These are phyloP conservation scores for Takifugu bimaculatus DNA, from an alignment of 2,113 vertebrate species.

Conservation along the genomic window DNA sequence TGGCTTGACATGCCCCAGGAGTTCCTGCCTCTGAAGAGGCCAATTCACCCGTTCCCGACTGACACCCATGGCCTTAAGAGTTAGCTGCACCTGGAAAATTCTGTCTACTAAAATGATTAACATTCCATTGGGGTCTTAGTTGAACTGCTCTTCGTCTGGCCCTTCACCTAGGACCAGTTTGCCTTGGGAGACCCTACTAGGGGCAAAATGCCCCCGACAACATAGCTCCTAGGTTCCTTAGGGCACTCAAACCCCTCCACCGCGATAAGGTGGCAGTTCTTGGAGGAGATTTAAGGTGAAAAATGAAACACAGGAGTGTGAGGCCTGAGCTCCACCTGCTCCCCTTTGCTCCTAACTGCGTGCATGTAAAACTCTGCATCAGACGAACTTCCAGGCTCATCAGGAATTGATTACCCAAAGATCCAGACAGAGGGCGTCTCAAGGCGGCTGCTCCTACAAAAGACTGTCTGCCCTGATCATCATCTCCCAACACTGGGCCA, in stretches of 20 bases:
- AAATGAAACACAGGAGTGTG: conserved; percentile 3
- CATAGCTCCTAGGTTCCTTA: not conserved
- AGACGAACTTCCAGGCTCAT: conserved; percentile 20
- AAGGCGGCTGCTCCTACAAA: not conserved
- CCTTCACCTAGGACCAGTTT: not conserved
- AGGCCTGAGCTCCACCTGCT: not conserved
- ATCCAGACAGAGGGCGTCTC: conserved; percentile 15
- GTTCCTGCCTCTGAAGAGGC: too few relatives aligned
- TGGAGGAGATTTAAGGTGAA: too few relatives aligned
- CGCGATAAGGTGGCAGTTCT: not conserved
- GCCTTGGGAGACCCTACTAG: not conserved
- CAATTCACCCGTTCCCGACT: too few relatives aligned
- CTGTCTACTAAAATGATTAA: too few relatives aligned
- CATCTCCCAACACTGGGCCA: not conserved
- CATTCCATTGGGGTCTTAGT: not conserved
- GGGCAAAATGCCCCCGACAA: not conserved
- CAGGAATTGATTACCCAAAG: conserved; percentile 31
- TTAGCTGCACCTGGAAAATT: too few relatives aligned
- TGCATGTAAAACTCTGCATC: conserved; percentile 10
- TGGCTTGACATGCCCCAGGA: too few relatives aligned
- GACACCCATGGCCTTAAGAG: too few relatives aligned
- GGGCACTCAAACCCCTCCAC: not conserved
- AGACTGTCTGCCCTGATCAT: not conserved
- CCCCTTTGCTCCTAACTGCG: not conserved
- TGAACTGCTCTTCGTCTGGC: conserved; percentile 1